Percentiles rank a stretch among this genome's conserved stretches.
Conservation (phyloP, 2,888 invertebrate species). For the Euphydryas editha region DNA sequence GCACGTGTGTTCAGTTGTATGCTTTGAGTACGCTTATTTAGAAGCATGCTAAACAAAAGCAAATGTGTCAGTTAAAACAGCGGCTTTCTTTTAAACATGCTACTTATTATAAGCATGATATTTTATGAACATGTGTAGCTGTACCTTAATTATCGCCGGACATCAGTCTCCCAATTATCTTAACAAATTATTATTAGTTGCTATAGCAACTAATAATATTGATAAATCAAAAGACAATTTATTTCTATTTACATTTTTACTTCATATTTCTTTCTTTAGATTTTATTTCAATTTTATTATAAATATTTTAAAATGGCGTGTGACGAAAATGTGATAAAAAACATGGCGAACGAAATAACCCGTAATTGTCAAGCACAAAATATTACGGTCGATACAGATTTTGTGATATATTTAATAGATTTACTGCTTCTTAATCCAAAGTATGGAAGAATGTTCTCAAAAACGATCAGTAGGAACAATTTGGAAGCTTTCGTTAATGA, state of each 20-base stretch:
- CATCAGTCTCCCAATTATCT: no score
- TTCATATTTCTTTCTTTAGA: not conserved
- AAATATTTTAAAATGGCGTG: constrained; percentile 59
- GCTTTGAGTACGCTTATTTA: no score
- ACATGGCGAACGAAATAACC: constrained; percentile 83
- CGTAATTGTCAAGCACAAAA: constrained; percentile 76
- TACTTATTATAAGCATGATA: no score
- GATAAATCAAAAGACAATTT: constrained; percentile 4
- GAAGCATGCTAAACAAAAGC: no score
- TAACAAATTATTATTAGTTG: constrained; percentile 16
- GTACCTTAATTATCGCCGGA: no score
- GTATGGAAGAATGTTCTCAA: constrained; percentile 78
- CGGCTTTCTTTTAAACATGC: no score
- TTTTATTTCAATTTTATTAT: not conserved
- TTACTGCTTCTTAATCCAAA: constrained; percentile 82
- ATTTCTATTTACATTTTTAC: constrained; percentile 18
- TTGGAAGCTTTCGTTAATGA: constrained; percentile 81
- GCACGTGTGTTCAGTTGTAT: no score
- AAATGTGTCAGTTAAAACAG: no score
- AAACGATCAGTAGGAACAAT: constrained; percentile 73
- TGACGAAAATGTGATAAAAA: constrained; percentile 80
- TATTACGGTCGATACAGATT: constrained; percentile 73
- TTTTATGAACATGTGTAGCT: no score
- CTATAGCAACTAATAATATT: constrained; percentile 35
- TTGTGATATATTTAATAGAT: constrained; percentile 80